Percentiles rank a stretch among this genome's conserved stretches.
Conservation (phyloP, 2,888 invertebrate genomes). For the Apamea anceps region DNA sequence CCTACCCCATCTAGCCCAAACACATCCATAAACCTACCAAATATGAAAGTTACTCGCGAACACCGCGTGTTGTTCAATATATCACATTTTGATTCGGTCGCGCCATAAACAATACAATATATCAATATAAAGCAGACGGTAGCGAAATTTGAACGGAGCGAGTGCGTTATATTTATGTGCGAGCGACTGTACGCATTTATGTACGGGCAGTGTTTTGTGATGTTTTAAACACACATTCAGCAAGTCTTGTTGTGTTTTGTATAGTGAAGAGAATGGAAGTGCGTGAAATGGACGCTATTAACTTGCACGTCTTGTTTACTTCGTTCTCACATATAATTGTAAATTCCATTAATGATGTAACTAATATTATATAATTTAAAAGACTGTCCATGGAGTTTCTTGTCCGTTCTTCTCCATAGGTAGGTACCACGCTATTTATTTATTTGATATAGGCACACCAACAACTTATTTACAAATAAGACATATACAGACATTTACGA, state of each 20-base stretch:
- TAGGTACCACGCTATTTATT: no score
- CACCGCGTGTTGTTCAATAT: slow-evolving; percentile 87
- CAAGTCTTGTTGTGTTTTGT: slow-evolving; percentile 13
- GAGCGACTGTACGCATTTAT: slow-evolving; percentile 61
- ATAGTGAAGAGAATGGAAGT: not conserved
- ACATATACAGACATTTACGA: no score
- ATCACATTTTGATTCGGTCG: slow-evolving; percentile 90
- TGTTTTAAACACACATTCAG: slow-evolving; percentile 51
- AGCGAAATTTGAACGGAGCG: slow-evolving; percentile 89
- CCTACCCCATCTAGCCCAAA: slow-evolving; percentile 76
- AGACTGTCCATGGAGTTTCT: no score
- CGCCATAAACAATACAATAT: slow-evolving; percentile 91
- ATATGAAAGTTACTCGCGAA: slow-evolving; percentile 89
- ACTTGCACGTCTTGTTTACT: not conserved
- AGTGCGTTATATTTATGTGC: slow-evolving; percentile 88
- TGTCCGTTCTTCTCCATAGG: no score
- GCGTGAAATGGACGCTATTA: no score
- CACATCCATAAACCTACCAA: slow-evolving; percentile 85
- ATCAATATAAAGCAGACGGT: slow-evolving; percentile 90
- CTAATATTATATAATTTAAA: no score
- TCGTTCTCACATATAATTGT: no score
- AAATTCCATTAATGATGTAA: no score
- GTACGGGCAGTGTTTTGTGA: slow-evolving; percentile 56
- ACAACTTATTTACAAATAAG: no score
- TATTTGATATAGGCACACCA: no score